Evolutionary conservation across 2,888 invertebrate genomes (phyloP), one percentile per base, ranked within the genome.

Genomic region (Eupithecia dodoneata): DNA sequence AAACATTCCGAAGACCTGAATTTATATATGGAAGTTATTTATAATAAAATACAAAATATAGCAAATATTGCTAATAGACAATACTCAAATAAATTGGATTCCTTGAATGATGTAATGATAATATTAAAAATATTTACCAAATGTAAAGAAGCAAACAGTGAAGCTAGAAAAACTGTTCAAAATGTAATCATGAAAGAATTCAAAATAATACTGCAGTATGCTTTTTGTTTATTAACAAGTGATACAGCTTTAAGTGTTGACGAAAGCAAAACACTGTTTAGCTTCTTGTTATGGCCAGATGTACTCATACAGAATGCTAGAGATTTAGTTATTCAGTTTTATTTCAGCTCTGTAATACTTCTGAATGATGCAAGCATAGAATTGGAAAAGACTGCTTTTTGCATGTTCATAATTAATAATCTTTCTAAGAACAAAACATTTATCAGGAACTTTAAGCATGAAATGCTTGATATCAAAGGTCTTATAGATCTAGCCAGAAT

Each of bases 11-110:
- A 87, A 72, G 85, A 89, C 78, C 75, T 86, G 12, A 76, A 81
- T 49, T 66, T 83, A 59, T 87, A 90, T 67, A 75, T 87, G 72
- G 84, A 87, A 66, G 80, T 87, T 5, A 74, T 94, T 12, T 80
- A 84, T 79, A 81, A 86, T 71, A 91, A 89, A 80, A 77, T 92
- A 0, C 76, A 80, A 18, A 87, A 85, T 74, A 78, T 93, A 63
- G 79, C 87, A 80, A 83, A 89, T 78, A 82, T 90, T 71, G 80
- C 87, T 52, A 86, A 81, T 12, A 89, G 92, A 75, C 91, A 91
- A 80, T 93, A 93, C 85, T 88, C 90, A 69, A 85, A 91, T 81
- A 92, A 90, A 82, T 81, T 80, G 63, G 87, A 89, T 72, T 90
- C 87, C 79, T 81, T 92, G 0, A 82, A 87, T 76, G 88, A 93